A percentile compares a stretch with the other conserved stretches of the same genome.
phyloP scores from a whole-genome alignment of 2,113 vertebrate species.

The Noturus placidus region DNA sequence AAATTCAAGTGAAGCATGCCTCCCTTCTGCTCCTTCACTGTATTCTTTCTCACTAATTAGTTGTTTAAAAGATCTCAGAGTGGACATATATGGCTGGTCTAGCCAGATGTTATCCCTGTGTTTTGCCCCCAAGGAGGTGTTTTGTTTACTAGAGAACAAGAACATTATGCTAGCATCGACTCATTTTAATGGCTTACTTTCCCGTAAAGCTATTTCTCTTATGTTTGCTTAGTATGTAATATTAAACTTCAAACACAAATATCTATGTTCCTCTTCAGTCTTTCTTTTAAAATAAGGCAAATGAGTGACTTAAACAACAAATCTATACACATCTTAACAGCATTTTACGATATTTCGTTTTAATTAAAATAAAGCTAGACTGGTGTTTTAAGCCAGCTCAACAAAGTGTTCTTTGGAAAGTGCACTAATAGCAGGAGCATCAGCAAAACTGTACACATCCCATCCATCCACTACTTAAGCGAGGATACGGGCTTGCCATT shows the following conservation, averaged over 20 bases:
- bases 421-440: constrained; percentile 53
- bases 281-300: constrained; percentile 17
- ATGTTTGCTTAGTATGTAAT: neutral
- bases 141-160: constrained; percentile 73
- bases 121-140: constrained; percentile 63
- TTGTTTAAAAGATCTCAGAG: constrained; percentile 61
- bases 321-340: neutral
- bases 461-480: constrained; percentile 54
- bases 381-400: neutral
- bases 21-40: constrained; percentile 56
- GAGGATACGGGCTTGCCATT: constrained; percentile 56
- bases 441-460: constrained; percentile 53
- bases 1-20: constrained; percentile 50
- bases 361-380: constrained; percentile 2
- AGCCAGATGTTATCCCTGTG: constrained; percentile 73
- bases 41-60: constrained; percentile 73
- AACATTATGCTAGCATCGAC: constrained; percentile 61
- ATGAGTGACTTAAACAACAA: constrained; percentile 25
- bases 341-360: neutral
- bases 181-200: constrained; percentile 59
- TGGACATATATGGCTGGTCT: constrained; percentile 67
- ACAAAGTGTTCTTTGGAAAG: constrained; percentile 14
- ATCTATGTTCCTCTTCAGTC: neutral
- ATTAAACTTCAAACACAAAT: neutral
- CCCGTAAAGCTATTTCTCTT: constrained; percentile 43